Evolutionary conservation across 2,888 invertebrate species (phyloP).

Genomic region (Cheilosia soror): DNA sequence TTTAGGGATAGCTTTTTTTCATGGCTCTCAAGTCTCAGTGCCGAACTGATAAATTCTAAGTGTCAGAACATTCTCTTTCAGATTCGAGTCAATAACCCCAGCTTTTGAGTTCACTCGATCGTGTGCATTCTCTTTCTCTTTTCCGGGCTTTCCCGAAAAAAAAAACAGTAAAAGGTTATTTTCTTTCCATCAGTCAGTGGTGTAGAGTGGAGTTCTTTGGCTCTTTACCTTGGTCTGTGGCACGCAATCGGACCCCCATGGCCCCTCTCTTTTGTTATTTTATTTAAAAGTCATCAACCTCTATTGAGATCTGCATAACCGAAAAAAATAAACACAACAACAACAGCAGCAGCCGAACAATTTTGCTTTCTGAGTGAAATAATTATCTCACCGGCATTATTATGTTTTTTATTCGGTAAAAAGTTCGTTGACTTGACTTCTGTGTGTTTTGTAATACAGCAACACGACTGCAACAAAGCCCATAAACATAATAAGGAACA

Average conservation of each 20-base stretch:
- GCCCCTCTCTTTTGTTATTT: conserved; percentile 7
- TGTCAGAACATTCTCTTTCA: conserved; percentile 63
- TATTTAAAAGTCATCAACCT: conserved; percentile 67
- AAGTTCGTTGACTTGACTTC: conserved; percentile 53
- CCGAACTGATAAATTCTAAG: conserved; percentile 4
- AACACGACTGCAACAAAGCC: conserved; percentile 5
- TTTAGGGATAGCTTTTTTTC: background rate
- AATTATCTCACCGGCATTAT: conserved; percentile 63
- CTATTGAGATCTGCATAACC: conserved; percentile 61
- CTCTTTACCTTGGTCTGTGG: conserved; percentile 48
- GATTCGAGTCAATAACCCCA: conserved; percentile 59
- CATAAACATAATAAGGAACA: background rate
- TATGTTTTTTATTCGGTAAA: conserved; percentile 34
- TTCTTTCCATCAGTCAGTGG: conserved; percentile 28
- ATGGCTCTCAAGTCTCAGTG: background rate
- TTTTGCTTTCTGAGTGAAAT: conserved; percentile 55
- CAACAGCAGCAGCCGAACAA: background rate
- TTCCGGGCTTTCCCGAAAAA: conserved; percentile 69
- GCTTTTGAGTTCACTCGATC: conserved; percentile 33
- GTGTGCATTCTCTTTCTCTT: conserved; percentile 57
- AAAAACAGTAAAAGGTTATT: conserved; percentile 41
- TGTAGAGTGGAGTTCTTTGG: conserved; percentile 19
- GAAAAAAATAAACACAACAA: conserved; percentile 22
- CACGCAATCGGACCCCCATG: conserved; percentile 46
- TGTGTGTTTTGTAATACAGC: conserved; percentile 42